Conservation (phyloP, 1,140 invertebrate genomes). For the Olivierus martensii region DNA sequence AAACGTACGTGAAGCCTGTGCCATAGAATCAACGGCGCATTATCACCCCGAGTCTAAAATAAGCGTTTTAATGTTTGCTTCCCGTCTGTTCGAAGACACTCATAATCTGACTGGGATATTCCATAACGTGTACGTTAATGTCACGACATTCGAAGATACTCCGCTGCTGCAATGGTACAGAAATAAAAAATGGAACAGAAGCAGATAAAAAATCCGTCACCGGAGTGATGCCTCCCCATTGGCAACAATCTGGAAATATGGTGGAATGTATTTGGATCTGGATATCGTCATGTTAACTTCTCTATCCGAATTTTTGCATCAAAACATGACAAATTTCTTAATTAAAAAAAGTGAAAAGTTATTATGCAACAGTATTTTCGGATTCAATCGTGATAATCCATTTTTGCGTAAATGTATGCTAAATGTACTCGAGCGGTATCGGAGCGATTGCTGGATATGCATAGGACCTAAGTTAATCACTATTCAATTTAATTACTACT, state of each 20-base stretch:
- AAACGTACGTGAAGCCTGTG: conserved; percentile 44
- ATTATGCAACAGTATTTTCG: conserved; percentile 49
- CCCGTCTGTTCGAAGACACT: conserved; percentile 23
- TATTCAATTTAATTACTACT: not conserved
- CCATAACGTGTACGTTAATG: conserved; percentile 32
- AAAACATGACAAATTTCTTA: conserved; percentile 1
- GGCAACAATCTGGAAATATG: conserved; percentile 55
- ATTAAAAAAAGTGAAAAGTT: conserved; percentile 39
- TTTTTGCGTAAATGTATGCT: conserved; percentile 42
- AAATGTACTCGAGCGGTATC: conserved; percentile 39
- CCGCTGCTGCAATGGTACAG: conserved; percentile 44
- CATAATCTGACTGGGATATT: too few relatives aligned
- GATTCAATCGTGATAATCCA: conserved; percentile 40
- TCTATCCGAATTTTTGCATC: conserved; percentile 30
- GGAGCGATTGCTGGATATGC: not conserved
- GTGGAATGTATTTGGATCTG: conserved; percentile 60
- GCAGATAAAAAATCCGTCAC: not conserved
- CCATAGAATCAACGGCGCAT: conserved; percentile 47
- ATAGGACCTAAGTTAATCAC: conserved; percentile 7
- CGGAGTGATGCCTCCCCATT: conserved; percentile 39
- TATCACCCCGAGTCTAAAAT: conserved; percentile 42
- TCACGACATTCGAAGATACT: conserved; percentile 44
- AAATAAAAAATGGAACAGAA: conserved; percentile 24
- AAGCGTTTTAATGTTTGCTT: conserved; percentile 36
- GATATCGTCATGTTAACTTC: conserved; percentile 50